These are phyloP conservation scores for Buphagus erythrorhynchus DNA, from an alignment of 2,797 vertebrate genomes.

Conservation along the genomic window DNA sequence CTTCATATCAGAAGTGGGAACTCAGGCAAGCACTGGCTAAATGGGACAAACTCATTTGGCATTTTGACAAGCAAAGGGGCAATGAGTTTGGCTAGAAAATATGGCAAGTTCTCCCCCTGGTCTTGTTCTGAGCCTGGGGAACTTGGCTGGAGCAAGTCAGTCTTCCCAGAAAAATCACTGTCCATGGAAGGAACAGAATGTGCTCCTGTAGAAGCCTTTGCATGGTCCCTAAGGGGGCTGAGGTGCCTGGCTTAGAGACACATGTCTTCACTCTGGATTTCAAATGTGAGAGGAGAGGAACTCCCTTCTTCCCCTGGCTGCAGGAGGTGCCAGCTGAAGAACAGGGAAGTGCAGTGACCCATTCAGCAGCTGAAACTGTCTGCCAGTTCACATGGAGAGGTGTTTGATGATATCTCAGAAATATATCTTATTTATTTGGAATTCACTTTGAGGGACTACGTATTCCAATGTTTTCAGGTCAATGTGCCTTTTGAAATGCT, in stretches of 20 bases:
- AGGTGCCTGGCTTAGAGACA: background rate
- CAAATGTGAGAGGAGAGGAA: background rate
- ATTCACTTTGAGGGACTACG: constrained; percentile 36
- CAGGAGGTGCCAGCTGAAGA: background rate
- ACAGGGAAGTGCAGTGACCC: background rate
- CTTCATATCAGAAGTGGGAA: background rate
- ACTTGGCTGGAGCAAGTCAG: background rate
- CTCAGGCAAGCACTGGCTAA: background rate
- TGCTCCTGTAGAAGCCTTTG: background rate
- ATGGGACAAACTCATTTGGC: background rate
- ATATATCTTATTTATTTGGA: background rate
- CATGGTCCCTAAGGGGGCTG: background rate
- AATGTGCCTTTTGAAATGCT: constrained; percentile 56
- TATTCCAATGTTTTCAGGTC: constrained; percentile 39
- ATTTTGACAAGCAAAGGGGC: background rate
- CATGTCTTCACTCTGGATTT: background rate
- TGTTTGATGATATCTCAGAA: background rate
- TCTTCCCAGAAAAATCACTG: background rate
- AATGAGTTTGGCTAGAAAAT: background rate
- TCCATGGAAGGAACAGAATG: background rate
- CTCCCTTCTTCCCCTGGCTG: background rate
- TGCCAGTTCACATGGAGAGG: background rate
- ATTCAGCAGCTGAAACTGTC: background rate
- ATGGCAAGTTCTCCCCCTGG: background rate
- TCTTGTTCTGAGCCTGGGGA: background rate